Percentiles rank a stretch among this genome's conserved stretches.
Conservation (phyloP, 2,888 invertebrate species). For the Thymelicus sylvestris region DNA sequence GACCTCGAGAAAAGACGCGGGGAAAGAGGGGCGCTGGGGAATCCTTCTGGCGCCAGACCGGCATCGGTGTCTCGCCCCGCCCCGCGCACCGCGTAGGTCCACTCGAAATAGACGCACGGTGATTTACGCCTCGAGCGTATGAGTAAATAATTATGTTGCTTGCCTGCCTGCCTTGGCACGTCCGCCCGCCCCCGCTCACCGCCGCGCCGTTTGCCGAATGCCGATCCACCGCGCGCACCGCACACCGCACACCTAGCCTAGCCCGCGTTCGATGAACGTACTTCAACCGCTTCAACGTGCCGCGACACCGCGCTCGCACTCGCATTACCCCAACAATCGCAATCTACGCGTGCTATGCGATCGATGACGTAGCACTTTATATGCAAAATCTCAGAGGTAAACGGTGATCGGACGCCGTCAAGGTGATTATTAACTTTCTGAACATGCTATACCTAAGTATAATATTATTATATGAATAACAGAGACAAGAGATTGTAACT, state of each 20-base stretch:
- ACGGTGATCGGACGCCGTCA: constrained; percentile 45
- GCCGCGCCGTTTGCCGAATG: constrained; percentile 61
- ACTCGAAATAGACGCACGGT: constrained; percentile 83
- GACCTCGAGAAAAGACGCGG: constrained; percentile 60
- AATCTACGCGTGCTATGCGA: constrained; percentile 47
- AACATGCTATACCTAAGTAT: constrained; percentile 3
- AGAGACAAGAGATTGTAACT: constrained; percentile 25
- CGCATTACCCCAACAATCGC: constrained; percentile 39
- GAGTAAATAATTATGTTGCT: constrained; percentile 73
- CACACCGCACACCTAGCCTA: constrained; percentile 39
- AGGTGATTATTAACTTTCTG: constrained; percentile 42
- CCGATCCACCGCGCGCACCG: constrained; percentile 49
- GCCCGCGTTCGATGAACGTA: constrained; percentile 41
- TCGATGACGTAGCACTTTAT: constrained; percentile 49
- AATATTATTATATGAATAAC: constrained; percentile 3
- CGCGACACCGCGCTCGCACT: background rate
- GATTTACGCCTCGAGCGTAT: constrained; percentile 83
- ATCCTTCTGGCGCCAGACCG: constrained; percentile 86
- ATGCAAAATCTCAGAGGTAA: constrained; percentile 42
- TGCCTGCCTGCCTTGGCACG: constrained; percentile 81
- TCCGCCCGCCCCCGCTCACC: constrained; percentile 71
- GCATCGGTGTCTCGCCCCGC: constrained; percentile 78
- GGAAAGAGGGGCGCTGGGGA: constrained; percentile 80
- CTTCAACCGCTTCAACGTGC: background rate
- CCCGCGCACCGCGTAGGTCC: constrained; percentile 64